These are phyloP conservation scores for Sarcophaga carnaria DNA, from an alignment of 2,888 invertebrate species.

Conservation along the genomic window DNA sequence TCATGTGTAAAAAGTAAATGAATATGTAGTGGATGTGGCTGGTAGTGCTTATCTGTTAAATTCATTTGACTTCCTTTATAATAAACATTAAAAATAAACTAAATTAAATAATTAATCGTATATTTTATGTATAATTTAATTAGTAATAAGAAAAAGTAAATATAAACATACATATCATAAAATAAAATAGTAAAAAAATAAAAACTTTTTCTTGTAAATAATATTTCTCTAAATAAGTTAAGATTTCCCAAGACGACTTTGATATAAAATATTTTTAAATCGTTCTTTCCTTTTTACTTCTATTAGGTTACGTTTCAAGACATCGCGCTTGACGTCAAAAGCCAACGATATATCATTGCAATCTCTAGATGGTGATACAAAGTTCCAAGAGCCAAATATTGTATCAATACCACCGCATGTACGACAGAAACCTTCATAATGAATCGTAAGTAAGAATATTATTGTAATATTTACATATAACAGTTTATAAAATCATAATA, in stretches of 20 bases:
- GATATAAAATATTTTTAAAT: constrained; percentile 72
- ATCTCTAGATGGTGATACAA: constrained; percentile 77
- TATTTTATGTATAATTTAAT: not conserved
- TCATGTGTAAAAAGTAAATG: no score
- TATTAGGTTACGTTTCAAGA: constrained; percentile 76
- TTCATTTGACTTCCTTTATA: no score
- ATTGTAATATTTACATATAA: no score
- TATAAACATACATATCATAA: not conserved
- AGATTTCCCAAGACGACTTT: constrained; percentile 15
- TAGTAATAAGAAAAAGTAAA: not conserved
- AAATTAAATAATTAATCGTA: not conserved
- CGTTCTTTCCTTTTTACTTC: constrained; percentile 74
- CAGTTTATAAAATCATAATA: no score
- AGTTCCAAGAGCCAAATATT: constrained; percentile 80
- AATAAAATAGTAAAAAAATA: not conserved
- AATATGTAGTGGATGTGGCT: no score
- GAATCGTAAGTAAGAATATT: not conserved
- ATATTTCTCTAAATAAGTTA: not conserved
- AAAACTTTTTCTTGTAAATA: not conserved
- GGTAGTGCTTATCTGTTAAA: no score
- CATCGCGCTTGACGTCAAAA: constrained; percentile 77
- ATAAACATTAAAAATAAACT: not conserved
- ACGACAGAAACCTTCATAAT: constrained; percentile 76
- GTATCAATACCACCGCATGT: constrained; percentile 79
- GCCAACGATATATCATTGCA: constrained; percentile 78